These are phyloP conservation scores for Halocynthia aurantium DNA, from an alignment of 23 tunicate genomes.

Conservation along the genomic window DNA sequence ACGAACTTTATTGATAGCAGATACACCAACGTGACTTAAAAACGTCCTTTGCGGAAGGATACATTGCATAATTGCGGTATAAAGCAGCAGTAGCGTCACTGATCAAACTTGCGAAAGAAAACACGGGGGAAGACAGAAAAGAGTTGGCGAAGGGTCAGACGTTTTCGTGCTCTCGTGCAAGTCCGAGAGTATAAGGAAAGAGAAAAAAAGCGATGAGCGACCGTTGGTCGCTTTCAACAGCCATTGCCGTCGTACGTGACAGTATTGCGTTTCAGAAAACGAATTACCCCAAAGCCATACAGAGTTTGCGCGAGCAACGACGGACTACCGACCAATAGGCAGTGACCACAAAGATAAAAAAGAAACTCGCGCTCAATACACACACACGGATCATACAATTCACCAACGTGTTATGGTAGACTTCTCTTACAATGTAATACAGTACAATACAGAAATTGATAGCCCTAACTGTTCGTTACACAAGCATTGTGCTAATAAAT, in stretches of 20 bases:
- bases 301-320: not conserved
- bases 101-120: too few species aligned
- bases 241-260: constrained; percentile 7
- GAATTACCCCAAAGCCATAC: not conserved
- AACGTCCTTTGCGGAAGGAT: too few species aligned
- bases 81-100: too few species aligned
- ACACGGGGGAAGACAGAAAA: not conserved
- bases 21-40: too few species aligned
- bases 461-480: too few species aligned
- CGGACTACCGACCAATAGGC: too few species aligned
- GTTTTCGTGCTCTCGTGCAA: constrained; percentile 7
- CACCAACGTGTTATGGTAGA: not conserved
- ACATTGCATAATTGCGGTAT: too few species aligned
- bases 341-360: too few species aligned
- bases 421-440: too few species aligned
- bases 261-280: constrained; percentile 1
- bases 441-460: too few species aligned
- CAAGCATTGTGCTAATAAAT: too few species aligned
- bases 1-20: too few species aligned
- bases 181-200: not conserved
- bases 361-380: not conserved
- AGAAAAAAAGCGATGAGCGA: constrained; percentile 13
- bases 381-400: not conserved
- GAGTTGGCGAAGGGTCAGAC: constrained; percentile 13
- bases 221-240: constrained; percentile 25